Evolutionary conservation across 1,140 invertebrate species (phyloP), one percentile per base, ranked within the genome.

Genomic region (Diorhabda carinulata): DNA sequence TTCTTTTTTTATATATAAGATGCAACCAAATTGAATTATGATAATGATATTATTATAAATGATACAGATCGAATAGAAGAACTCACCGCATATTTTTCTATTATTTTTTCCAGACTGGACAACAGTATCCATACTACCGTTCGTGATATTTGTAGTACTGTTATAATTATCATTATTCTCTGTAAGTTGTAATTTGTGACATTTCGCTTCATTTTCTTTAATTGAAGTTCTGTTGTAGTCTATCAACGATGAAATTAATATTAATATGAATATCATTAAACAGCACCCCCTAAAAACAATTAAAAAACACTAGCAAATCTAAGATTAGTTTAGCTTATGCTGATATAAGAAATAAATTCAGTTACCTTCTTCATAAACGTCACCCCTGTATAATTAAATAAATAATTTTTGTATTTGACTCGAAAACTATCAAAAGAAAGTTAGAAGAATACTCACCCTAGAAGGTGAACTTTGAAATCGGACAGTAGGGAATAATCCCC

Each of bases 391-490:
- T 25, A 25, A 25, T 25, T 1, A 25, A 25, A 25, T 25, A 25
- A 25, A 25, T 25, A 25, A 25, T 25, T 25, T 25, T 25, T 25
- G 25, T 25, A 25, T 25, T 25, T 25, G 25, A 25, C 25, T 25
- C 25, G 25, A 25, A 25, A 25, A 25, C 25, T 25, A 25, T 25
- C 25, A 25, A 25, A 25, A 25, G 25, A 25, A 25, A 25, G 25
- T 25, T 25, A 25, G 25, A 25, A 25, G 25, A 25, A 10, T 64
- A 84, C 87, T 87, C 82, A 93, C 91, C 86, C 85, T 47, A 92
- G 82, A 69, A 92, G 84, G 76, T 89, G 88, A 69, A 92, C 86
- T 78, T 91, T 92, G 7, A 85, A 78, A 81, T 94, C 91, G 6
- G 81, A 77, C 76, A 86, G 85, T 41, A 90, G 76, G 10, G 84